Evolutionary conservation across 2,797 vertebrate genomes (phyloP).

Genomic region (Trachurus trachurus): DNA sequence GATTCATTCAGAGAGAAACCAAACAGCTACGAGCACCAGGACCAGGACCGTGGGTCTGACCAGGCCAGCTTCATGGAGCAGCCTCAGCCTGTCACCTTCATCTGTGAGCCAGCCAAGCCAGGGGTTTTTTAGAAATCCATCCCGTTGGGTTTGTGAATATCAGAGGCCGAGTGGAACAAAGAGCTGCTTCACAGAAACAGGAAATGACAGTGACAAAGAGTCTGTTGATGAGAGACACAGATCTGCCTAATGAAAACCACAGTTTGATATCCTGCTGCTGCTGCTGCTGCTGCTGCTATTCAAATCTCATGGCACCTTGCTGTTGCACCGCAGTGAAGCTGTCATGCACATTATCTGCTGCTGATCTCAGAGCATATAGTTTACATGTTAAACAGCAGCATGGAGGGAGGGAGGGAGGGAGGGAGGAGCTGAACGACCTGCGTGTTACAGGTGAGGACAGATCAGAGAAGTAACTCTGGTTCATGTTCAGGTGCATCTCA

Average conservation of each 20-base stretch:
- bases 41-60: slow-evolving; percentile 34
- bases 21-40: too few relatives aligned
- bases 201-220: slow-evolving; percentile 80
- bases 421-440: too few relatives aligned
- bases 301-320: slow-evolving; percentile 51
- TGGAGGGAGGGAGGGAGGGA: background rate
- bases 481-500: too few relatives aligned
- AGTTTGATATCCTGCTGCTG: slow-evolving; percentile 22
- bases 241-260: slow-evolving; percentile 69
- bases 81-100: slow-evolving; percentile 68
- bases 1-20: slow-evolving; percentile 17
- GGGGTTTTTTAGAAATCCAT: slow-evolving; percentile 72
- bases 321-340: background rate
- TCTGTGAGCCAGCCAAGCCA: slow-evolving; percentile 63
- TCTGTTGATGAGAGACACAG: slow-evolving; percentile 72
- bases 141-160: slow-evolving; percentile 78
- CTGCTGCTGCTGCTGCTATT: slow-evolving; percentile 32
- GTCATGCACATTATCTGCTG: background rate
- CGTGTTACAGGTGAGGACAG: background rate
- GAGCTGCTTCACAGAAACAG: slow-evolving; percentile 80
- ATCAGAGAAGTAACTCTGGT: background rate
- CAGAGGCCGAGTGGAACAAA: slow-evolving; percentile 76
- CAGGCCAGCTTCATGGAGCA: slow-evolving; percentile 70
- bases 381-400: slow-evolving; percentile 5
- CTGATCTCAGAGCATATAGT: background rate